Percentiles rank a stretch among this genome's conserved stretches.
phyloP scores from a whole-genome alignment of 1,140 invertebrate genomes.

The Ostrea denselamellosa region DNA sequence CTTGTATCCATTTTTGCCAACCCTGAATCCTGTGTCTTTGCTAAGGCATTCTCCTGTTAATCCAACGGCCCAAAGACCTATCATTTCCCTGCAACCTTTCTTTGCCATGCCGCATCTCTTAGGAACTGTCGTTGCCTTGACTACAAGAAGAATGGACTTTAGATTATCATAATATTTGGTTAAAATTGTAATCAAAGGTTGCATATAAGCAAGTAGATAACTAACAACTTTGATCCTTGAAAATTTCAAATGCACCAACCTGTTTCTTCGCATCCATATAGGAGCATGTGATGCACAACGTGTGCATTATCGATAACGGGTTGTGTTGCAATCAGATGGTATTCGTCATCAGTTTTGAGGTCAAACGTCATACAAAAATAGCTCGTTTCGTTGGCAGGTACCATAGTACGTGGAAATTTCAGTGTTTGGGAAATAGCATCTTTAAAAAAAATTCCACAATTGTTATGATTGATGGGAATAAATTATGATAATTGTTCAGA shows the following conservation, averaged over 20 bases:
- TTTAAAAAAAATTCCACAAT: no score
- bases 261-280: conserved; percentile 62
- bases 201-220: no score
- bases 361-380: conserved; percentile 68
- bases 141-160: background rate
- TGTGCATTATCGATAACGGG: conserved; percentile 62
- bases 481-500: no score
- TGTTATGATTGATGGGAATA: no score
- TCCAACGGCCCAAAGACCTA: conserved; percentile 58
- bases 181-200: no score
- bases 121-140: background rate
- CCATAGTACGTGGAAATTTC: conserved; percentile 55
- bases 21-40: conserved; percentile 54
- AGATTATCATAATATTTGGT: background rate
- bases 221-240: background rate
- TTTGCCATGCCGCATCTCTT: conserved; percentile 41
- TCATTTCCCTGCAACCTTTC: conserved; percentile 6
- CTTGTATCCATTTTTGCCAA: conserved; percentile 54
- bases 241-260: conserved; percentile 41
- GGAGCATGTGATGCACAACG: conserved; percentile 67
- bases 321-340: conserved; percentile 64
- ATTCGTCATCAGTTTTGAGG: conserved; percentile 58
- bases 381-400: conserved; percentile 61
- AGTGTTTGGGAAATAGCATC: conserved; percentile 60
- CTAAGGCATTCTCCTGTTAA: conserved; percentile 54